These are phyloP conservation scores for Potamarius usumacintae DNA, from an alignment of 2,113 vertebrate species.

Conservation along the genomic window DNA sequence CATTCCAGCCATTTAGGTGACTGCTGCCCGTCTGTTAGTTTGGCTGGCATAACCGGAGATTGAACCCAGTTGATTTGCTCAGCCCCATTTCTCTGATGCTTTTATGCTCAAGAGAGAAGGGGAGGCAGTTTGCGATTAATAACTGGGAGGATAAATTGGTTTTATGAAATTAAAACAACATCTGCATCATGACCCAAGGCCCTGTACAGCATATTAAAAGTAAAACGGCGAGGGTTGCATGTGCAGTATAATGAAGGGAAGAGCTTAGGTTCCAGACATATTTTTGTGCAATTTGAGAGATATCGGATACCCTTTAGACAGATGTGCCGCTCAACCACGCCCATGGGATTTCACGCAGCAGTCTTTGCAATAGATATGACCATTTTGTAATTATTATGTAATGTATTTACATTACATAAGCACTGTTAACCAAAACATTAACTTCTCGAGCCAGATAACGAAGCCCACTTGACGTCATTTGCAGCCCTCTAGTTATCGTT, in stretches of 20 bases:
- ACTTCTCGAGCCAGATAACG: background rate
- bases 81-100: constrained; percentile 7
- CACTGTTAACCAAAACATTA: background rate
- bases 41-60: constrained; percentile 10
- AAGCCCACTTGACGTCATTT: background rate
- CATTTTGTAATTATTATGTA: background rate
- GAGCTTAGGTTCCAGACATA: background rate
- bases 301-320: background rate
- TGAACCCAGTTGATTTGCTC: constrained; percentile 24
- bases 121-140: constrained; percentile 5
- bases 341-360: background rate
- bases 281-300: constrained; percentile 5
- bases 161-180: constrained; percentile 11
- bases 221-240: background rate
- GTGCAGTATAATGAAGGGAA: background rate
- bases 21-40: constrained; percentile 8
- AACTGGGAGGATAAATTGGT: constrained; percentile 12
- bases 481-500: no score
- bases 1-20: constrained; percentile 12
- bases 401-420: background rate
- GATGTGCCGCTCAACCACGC: no score
- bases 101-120: constrained; percentile 21
- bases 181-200: background rate
- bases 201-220: background rate
- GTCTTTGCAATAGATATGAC: background rate